Conservation (phyloP, 2,888 invertebrate genomes). For the Eupithecia abbreviata region DNA sequence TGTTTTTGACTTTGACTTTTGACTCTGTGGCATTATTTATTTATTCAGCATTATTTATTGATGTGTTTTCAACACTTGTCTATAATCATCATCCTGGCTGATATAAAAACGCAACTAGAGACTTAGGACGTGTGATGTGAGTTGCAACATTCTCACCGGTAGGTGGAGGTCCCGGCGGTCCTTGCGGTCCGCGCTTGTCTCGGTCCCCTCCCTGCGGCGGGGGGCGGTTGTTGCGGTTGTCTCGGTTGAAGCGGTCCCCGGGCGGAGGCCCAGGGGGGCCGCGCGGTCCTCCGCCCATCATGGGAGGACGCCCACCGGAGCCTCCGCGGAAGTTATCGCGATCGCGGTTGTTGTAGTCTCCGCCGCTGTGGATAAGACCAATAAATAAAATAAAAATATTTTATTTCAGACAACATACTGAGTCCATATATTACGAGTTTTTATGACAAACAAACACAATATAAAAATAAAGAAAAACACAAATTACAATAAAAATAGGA, state of each 20-base stretch:
- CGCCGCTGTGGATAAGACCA: slow-evolving; percentile 30
- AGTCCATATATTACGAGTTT: too few species aligned
- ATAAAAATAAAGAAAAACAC: too few species aligned
- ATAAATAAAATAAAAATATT: background rate
- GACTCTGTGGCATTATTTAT: too few species aligned
- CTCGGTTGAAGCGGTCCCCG: slow-evolving; percentile 41
- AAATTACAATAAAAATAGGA: too few species aligned
- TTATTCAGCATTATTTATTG: too few species aligned
- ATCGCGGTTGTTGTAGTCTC: slow-evolving; percentile 56
- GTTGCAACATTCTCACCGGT: background rate
- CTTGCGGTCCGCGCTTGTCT: slow-evolving; percentile 1
- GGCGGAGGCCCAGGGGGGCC: slow-evolving; percentile 50
- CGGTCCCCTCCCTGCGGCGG: slow-evolving; percentile 7
- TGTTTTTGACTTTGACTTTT: too few species aligned
- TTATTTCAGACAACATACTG: too few species aligned
- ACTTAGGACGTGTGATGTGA: too few species aligned
- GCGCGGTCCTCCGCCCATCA: slow-evolving; percentile 47
- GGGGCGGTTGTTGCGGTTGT: slow-evolving; percentile 40
- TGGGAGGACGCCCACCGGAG: slow-evolving; percentile 33
- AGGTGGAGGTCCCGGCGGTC: background rate
- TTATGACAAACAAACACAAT: too few species aligned
- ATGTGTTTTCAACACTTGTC: too few species aligned
- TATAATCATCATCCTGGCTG: too few species aligned
- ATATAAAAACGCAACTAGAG: too few species aligned
- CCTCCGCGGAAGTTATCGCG: slow-evolving; percentile 63